Conservation (phyloP, 2,888 invertebrate species). For the Ophion ventricosus region DNA sequence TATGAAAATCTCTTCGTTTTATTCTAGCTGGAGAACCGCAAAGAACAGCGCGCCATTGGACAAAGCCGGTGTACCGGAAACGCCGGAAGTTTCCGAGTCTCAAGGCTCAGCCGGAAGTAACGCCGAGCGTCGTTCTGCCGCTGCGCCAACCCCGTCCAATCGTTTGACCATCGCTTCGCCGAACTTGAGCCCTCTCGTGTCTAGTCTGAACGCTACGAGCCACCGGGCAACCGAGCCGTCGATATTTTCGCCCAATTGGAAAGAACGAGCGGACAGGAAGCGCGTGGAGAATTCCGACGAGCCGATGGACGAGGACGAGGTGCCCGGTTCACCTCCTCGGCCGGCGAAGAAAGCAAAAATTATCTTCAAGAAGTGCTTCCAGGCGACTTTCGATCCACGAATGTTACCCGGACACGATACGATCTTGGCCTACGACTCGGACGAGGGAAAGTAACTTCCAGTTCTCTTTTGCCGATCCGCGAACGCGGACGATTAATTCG, state of each 20-base stretch:
- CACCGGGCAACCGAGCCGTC: constrained; percentile 32
- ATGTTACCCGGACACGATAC: constrained; percentile 85
- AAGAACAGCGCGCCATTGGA: constrained; percentile 2
- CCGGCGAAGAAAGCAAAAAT: constrained; percentile 86
- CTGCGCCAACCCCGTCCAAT: background rate
- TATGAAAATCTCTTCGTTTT: background rate
- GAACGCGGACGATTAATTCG: background rate
- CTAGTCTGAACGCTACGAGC: constrained; percentile 37
- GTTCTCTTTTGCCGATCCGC: background rate
- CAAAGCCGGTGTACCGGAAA: constrained; percentile 1
- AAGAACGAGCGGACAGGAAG: constrained; percentile 24
- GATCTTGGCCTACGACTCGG: constrained; percentile 90
- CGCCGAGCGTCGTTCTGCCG: background rate
- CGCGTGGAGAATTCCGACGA: constrained; percentile 56
- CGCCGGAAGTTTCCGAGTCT: background rate
- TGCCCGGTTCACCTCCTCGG: constrained; percentile 87
- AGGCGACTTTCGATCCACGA: constrained; percentile 88
- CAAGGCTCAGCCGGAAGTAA: background rate
- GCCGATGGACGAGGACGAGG: constrained; percentile 82
- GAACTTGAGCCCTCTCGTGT: constrained; percentile 36
- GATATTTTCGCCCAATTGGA: constrained; percentile 62
- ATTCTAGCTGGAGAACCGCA: background rate
- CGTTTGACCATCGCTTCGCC: background rate
- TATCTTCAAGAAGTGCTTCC: constrained; percentile 90
- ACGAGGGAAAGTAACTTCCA: constrained; percentile 83